Base-by-base conservation (phyloP, 2,797 vertebrate species). In the Sebastes itinus region DNA sequence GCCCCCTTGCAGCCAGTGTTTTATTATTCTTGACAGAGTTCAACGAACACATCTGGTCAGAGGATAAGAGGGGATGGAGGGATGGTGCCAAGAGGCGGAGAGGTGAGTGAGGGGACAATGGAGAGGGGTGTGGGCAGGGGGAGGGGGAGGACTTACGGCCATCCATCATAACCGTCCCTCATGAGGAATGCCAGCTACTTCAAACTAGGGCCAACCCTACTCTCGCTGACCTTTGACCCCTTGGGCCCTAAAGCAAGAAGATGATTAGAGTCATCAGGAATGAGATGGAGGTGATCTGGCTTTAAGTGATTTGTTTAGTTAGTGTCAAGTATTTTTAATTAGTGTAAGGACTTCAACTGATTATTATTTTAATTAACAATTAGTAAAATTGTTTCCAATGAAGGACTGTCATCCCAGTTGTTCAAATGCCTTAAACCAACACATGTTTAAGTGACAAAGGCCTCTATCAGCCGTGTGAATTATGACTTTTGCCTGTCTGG, bases 1-100 rank as follows among this genome's bases (percentile, higher is more conserved):
- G 71, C 68, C 72, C 89, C 88, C 80, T 81, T 72, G 62, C 81
- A 85, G 86, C 80, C 75, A 89, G 95, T 84, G 92, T 95, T 96
- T 96, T 96, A 96, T 96, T 96, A 96, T 95, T 94, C 88, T 92
- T 96, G 96, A 97, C 96, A 96, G 96, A 95, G 95, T 96, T 97
- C 96, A 96, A 83, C 79, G 56, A 91, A 94, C 95, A 96, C 96
- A 97, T 97, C 97, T 97, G 96, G 95, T 95, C 91, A 59, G 88
- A 91, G 93, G 87, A 87, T 86, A 74, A 95, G 90, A 92, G 84
- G 88, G 88, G 86, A 78, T 83, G 91, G 88, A 87, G 90, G 84
- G 90, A 89, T 23, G 74, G 88, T 88, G 89, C 92, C 93, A 93
- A 87, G 87, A 78, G 92, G 90, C 88, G n/a, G 83, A 81, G 88